phyloP scores from a whole-genome alignment of 2,113 vertebrate species.

The Sapajus apella region DNA sequence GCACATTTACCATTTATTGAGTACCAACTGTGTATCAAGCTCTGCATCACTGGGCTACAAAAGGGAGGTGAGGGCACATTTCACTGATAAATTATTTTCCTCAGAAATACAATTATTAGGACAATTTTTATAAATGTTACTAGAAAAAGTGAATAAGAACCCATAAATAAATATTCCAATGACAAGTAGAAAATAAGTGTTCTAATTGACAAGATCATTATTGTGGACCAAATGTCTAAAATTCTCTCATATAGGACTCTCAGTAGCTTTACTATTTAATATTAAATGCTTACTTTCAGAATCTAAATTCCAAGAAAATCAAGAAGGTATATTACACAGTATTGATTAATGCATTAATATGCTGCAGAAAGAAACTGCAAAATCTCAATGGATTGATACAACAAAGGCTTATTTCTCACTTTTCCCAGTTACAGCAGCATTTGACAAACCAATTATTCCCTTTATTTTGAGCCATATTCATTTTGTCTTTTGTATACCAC shows the following conservation, averaged over 20 bases:
- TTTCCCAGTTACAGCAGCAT: background rate
- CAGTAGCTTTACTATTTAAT: background rate
- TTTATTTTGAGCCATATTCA: background rate
- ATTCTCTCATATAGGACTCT: background rate
- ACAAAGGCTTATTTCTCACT: background rate
- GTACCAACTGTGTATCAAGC: background rate
- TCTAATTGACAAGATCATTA: background rate
- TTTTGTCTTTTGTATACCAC: background rate
- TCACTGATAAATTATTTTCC: background rate
- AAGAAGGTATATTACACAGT: background rate
- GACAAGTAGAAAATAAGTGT: background rate
- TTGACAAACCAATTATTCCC: background rate
- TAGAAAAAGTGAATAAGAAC: background rate
- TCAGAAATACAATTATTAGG: too few species aligned
- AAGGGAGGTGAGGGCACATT: background rate
- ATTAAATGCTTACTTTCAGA: background rate
- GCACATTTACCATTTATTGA: background rate
- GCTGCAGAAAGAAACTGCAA: background rate
- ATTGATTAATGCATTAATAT: constrained; percentile 11
- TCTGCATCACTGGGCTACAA: background rate
- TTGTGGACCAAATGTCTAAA: constrained; percentile 13
- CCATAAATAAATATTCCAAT: background rate
- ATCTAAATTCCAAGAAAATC: constrained; percentile 31
- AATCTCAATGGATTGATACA: background rate
- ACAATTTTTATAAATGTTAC: too few species aligned